Base-by-base conservation (phyloP, 2,113 vertebrate species). In the Phyllostomus hastatus region DNA sequence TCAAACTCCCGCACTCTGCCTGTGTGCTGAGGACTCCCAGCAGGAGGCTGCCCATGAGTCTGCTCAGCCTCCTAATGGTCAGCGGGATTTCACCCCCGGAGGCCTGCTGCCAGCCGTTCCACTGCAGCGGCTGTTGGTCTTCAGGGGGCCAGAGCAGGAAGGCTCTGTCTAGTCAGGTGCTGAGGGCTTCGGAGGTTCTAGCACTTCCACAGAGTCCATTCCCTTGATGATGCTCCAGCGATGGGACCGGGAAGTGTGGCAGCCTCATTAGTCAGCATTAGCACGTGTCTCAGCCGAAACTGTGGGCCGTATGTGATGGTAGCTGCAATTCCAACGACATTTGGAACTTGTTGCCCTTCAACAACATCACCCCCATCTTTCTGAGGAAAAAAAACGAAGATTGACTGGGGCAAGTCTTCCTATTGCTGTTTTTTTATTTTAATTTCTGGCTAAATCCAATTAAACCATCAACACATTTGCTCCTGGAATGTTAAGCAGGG, bases 381-480 rank as follows among this genome's bases (percentile, higher is more conserved):
- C 69, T 48, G 35, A 88, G 41, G 59, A 81, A 89, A 87, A 48
- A n/a, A 48, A n/a, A 19, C 38, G 73, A 79, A 92, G 12, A 16
- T 20, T 35, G 3, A 54, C 6, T 26, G 19, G 24, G 61, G 24
- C 84, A 90, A 52, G 41, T 78, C 66, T 92, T 90, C n/a, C 8
- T 83, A 17, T 54, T 84, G 14, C 70, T 91, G 20, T 48, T 95
- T 92, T 92, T 92, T 92, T 78, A 17, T 84, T 84, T 90, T 80
- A 20, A 85, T 80, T 95, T 90, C 43, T 84, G 9, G 48, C 80
- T 72, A 70, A 83, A 52, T 76, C 69, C 84, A 90, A 83, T 50
- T 73, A 67, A 90, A 35, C 70, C 70, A 90, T 92, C 80, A 92
- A 84, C 57, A 64, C 70, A 69, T 93, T 80, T 83, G 91, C 48